These are phyloP conservation scores for Campoplex nolae DNA, from an alignment of 2,888 invertebrate species.

Conservation along the genomic window DNA sequence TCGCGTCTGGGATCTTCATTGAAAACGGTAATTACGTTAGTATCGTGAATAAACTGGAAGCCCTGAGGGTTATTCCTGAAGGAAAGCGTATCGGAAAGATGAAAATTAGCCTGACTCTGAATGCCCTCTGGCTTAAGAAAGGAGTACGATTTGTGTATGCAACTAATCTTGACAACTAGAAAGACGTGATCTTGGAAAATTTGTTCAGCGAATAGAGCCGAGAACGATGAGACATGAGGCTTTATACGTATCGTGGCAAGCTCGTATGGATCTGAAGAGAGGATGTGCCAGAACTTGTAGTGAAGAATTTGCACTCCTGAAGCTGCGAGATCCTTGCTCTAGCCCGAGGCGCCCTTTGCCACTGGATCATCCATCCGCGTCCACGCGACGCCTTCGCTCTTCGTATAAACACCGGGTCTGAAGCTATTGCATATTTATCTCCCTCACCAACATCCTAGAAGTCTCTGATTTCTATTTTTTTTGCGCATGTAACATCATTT, in stretches of 20 bases:
- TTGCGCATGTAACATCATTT: not conserved
- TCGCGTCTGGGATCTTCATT: slow-evolving; percentile 65
- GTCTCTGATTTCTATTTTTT: not conserved
- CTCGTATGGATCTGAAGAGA: not conserved
- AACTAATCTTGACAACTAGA: not conserved
- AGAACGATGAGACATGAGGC: not conserved
- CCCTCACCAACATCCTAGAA: not conserved
- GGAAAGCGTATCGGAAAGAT: slow-evolving; percentile 12
- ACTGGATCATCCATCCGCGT: slow-evolving; percentile 55
- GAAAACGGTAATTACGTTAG: slow-evolving; percentile 70
- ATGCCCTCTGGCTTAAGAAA: slow-evolving; percentile 18
- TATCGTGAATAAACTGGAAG: slow-evolving; percentile 20
- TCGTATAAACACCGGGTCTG: slow-evolving; percentile 39
- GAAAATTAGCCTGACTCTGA: slow-evolving; percentile 44
- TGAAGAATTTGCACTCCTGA: not conserved
- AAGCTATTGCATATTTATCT: slow-evolving; percentile 25
- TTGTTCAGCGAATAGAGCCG: not conserved
- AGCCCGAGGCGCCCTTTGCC: slow-evolving; percentile 57
- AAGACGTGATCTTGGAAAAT: not conserved
- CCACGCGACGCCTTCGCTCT: slow-evolving; percentile 56
- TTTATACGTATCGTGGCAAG: not conserved
- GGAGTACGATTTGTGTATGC: not conserved
- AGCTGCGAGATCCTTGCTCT: slow-evolving; percentile 28
- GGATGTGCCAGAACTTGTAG: slow-evolving; percentile 39
- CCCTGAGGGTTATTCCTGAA: slow-evolving; percentile 32